Evolutionary conservation across 1,140 invertebrate genomes (phyloP).

Genomic region (Carposina sasakii): DNA sequence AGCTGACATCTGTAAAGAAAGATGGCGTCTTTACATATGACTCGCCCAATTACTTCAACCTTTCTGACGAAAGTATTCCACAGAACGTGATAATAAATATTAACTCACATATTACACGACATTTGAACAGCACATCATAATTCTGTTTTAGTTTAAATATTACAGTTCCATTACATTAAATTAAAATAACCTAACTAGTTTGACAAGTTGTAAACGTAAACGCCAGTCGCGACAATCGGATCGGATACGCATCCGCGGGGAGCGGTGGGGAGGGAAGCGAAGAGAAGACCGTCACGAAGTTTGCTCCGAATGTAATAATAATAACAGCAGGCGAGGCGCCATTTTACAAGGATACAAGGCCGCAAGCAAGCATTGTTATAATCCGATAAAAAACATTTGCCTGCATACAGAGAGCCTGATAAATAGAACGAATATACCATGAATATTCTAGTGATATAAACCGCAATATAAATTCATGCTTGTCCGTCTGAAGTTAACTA

Average conservation of each 20-base stretch:
- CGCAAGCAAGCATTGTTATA: slow-evolving; percentile 59
- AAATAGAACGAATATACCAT: no score
- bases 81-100: no score
- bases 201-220: slow-evolving; percentile 67
- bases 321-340: slow-evolving; percentile 67
- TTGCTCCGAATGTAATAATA: slow-evolving; percentile 70
- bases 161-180: no score
- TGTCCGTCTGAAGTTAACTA: no score
- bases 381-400: slow-evolving; percentile 41
- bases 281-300: slow-evolving; percentile 70
- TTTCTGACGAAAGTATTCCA: slow-evolving; percentile 28
- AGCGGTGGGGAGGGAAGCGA: slow-evolving; percentile 45
- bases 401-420: slow-evolving; percentile 14
- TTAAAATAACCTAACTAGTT: slow-evolving; percentile 68
- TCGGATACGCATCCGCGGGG: slow-evolving; percentile 68
- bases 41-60: slow-evolving; percentile 46
- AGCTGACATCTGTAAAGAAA: slow-evolving; percentile 90
- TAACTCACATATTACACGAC: no score
- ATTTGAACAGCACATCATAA: no score
- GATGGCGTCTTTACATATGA: slow-evolving; percentile 71
- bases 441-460: no score
- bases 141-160: no score
- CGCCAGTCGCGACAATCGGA: slow-evolving; percentile 58
- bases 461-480: no score
- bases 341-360: slow-evolving; percentile 72